Evolutionary conservation across 2,888 invertebrate species (phyloP).

Genomic region (Oscheius sp.): DNA sequence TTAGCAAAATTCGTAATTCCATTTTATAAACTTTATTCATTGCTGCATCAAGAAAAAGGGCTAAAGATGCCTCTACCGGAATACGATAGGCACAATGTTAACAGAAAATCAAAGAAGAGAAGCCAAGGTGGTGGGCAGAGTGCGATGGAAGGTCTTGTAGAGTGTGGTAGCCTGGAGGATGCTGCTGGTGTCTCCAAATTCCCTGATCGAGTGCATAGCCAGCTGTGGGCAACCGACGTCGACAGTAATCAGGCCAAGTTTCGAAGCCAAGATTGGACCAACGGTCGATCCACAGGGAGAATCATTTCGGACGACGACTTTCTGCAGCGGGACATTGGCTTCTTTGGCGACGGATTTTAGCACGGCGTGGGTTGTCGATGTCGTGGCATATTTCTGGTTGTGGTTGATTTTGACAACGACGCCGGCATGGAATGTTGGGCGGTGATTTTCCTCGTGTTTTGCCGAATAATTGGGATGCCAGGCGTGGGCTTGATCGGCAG

Average conservation of each 20-base stretch:
- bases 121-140: slow-evolving; percentile 38
- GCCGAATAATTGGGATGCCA: slow-evolving; percentile 76
- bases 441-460: slow-evolving; percentile 73
- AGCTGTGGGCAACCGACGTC: slow-evolving; percentile 76
- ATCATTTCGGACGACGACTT: slow-evolving; percentile 76
- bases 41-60: too few relatives aligned
- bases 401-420: slow-evolving; percentile 74
- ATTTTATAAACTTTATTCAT: too few relatives aligned
- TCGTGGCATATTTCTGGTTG: slow-evolving; percentile 77
- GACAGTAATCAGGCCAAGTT: slow-evolving; percentile 76
- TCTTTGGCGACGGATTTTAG: slow-evolving; percentile 75
- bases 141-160: slow-evolving; percentile 64
- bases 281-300: slow-evolving; percentile 77
- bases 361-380: slow-evolving; percentile 75
- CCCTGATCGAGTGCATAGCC: slow-evolving; percentile 77
- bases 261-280: slow-evolving; percentile 76
- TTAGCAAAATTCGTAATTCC: too few relatives aligned
- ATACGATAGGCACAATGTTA: too few relatives aligned
- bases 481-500: slow-evolving; percentile 73
- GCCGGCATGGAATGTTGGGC: slow-evolving; percentile 66
- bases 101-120: slow-evolving; percentile 18
- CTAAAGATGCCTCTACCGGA: too few relatives aligned
- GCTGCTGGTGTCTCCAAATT: slow-evolving; percentile 75
- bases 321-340: slow-evolving; percentile 76
- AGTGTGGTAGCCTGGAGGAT: slow-evolving; percentile 74